Evolutionary conservation across 2,797 vertebrate species (phyloP), one percentile per base, ranked within the genome.

Genomic region (Gambelia wislizenii): DNA sequence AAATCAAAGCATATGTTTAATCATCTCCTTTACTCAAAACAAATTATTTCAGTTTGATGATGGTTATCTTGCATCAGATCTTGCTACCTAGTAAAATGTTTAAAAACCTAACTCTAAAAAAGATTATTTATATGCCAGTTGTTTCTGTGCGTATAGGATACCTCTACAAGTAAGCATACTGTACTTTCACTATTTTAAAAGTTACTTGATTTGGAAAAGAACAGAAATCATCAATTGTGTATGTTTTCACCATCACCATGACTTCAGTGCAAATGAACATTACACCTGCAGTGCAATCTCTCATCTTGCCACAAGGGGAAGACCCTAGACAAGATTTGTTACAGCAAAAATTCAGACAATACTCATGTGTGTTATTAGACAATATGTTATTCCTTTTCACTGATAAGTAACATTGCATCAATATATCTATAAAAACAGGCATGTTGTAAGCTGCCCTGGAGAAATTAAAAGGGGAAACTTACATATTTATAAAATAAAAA

Each of bases 301-400:
- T 59, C 25, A 0, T 1, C 67, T 56, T 86, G 89, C 92, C 92
- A 90, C 91, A 0, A 93, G 93, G 82, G 90, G 92, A 87, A 89
- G 78, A 64, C 54, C 74, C 61, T 84, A 89, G 61, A 76, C 78
- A 9, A 49, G 59, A n/a, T 78, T 30, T 69, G 76, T 61, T 30
- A 22, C 8, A 54, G 82, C 12, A 59, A 5, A 85, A 14, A 13
- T 0, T 61, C 4, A 70, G n/a, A 20, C 81, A 91, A 85, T 30
- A 76, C 9, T 75, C 42, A 42, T 47, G 72, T 44, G 80, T 25
- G 6, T 86, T 76, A 27, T 8, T 85, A 81, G 70, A 87, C 84
- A 89, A 79, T 64, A 6, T 1, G 44, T 90, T 6, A 0, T 3
- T 39, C 54, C 30, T 39, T 78, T 89, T 89, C 76, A 54, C 74